Conservation (phyloP, 1,140 invertebrate genomes). For the Drosophila serrata region DNA sequence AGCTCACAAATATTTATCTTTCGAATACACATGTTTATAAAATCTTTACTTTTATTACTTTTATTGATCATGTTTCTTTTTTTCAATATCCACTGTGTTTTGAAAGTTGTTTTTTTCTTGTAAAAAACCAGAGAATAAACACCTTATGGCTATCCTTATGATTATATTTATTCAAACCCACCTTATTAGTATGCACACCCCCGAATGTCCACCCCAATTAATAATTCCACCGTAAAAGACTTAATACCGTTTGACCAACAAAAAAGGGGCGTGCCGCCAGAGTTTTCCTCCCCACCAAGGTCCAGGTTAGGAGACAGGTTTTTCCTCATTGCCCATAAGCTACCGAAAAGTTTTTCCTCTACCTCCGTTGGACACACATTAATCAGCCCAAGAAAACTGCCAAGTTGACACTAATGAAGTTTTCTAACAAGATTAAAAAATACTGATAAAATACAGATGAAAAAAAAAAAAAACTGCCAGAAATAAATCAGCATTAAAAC, state of each 20-base stretch:
- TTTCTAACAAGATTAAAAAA: slow-evolving; percentile 74
- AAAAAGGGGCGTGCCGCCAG: slow-evolving; percentile 62
- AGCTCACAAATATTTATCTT: neutral
- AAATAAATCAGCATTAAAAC: slow-evolving; percentile 49
- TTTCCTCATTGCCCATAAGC: slow-evolving; percentile 24
- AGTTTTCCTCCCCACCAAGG: slow-evolving; percentile 10
- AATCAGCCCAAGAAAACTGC: slow-evolving; percentile 60
- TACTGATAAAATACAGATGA: slow-evolving; percentile 61
- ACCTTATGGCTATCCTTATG: slow-evolving; percentile 29
- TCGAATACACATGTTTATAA: too few species aligned
- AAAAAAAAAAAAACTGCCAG: slow-evolving; percentile 4
- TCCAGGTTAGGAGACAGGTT: slow-evolving; percentile 36
- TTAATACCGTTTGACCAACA: slow-evolving; percentile 71
- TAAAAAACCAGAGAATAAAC: neutral
- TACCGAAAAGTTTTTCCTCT: slow-evolving; percentile 56
- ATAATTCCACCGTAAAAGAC: slow-evolving; percentile 73
- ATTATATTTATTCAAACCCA: slow-evolving; percentile 23
- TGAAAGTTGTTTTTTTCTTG: slow-evolving; percentile 59
- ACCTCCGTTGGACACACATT: slow-evolving; percentile 64
- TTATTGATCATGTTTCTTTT: rapidly evolving
- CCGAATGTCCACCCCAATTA: slow-evolving; percentile 63
- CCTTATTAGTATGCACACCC: slow-evolving; percentile 48
- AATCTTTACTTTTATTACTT: too few species aligned
- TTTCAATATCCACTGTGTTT: slow-evolving; percentile 29
- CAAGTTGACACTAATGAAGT: slow-evolving; percentile 81